A percentile compares a stretch with the other conserved stretches of the same genome.
phyloP scores from a whole-genome alignment of 1,140 invertebrate genomes.

The Drosophila ogumai region DNA sequence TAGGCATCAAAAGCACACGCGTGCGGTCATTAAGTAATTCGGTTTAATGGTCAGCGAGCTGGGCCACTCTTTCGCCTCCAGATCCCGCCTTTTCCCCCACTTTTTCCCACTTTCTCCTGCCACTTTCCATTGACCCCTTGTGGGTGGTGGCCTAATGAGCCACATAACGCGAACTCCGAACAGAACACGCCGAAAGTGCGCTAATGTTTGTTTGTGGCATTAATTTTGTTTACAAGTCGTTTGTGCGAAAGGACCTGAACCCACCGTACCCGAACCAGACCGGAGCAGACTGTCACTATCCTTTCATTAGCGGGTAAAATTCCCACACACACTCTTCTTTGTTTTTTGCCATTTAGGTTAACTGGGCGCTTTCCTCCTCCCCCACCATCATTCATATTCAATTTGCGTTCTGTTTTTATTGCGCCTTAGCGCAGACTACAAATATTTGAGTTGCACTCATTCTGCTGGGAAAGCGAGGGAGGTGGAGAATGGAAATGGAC shows the following conservation, averaged over 20 bases:
- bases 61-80: slow-evolving; percentile 20
- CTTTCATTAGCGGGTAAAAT: slow-evolving; percentile 56
- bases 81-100: neutral
- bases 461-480: neutral
- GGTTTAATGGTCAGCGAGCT: slow-evolving; percentile 64
- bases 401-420: slow-evolving; percentile 57
- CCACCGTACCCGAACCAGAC: neutral
- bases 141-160: slow-evolving; percentile 64
- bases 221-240: slow-evolving; percentile 83
- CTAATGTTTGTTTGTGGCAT: slow-evolving; percentile 78
- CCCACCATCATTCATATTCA: slow-evolving; percentile 52
- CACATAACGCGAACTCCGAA: slow-evolving; percentile 55
- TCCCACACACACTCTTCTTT: slow-evolving; percentile 2
- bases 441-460: slow-evolving; percentile 75
- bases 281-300: slow-evolving; percentile 21
- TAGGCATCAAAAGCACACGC: slow-evolving; percentile 75
- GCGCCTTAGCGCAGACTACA: slow-evolving; percentile 50
- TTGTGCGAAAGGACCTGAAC: slow-evolving; percentile 51
- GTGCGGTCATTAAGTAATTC: slow-evolving; percentile 81
- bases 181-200: slow-evolving; percentile 68
- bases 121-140: slow-evolving; percentile 20
- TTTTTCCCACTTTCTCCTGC: slow-evolving; percentile 1
- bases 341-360: neutral
- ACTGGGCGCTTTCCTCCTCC: neutral
- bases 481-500: slow-evolving; percentile 28